Evolutionary conservation across 1,140 invertebrate species (phyloP), one percentile per base, ranked within the genome.

Genomic region (Chionoecetes opilio): DNA sequence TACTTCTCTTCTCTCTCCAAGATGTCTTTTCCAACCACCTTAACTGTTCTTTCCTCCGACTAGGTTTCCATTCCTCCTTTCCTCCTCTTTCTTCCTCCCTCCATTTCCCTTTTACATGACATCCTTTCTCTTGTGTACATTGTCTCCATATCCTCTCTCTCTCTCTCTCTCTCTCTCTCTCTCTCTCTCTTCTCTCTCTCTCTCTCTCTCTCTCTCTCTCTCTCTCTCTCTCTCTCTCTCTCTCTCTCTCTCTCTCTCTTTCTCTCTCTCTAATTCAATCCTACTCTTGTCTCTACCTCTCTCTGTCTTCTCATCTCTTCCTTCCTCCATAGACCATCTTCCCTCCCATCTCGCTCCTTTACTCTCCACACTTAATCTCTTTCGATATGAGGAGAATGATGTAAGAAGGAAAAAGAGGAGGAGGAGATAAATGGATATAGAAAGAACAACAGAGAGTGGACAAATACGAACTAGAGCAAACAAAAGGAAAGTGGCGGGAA

Each of bases 171-270:
- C 41, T 46, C 41, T 21, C 26, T 75, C 53, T 75, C 63, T 38
- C 32, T 86, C 37, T 31, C 85, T 31, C 85, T 86, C 32, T n/a
- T 86, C 37, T 34, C 37, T 38, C 85, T 86, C 85, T 38, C 37
- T 86, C 32, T 86, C 37, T 35, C 32, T 86, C 85, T 38, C 85
- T 86, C 85, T 86, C 37, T 34, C 37, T 35, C 32, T 86, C 85
- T 86, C 85, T 86, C 37, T 34, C 37, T 86, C 32, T 34, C 37
- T 38, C 85, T 86, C 85, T 38, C 85, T 86, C 32, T 86, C 37
- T 35, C 31, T 86, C 84, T 37, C 84, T 86, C 84, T 37, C 35
- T 86, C 31, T 86, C 31, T 32, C 35, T 37, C 84, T 86, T 26
- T 84, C 31, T n/a, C 31, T 84, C 5, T 8, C 14, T 5, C 41